These are phyloP conservation scores for Temnopleurus reevesii DNA, from an alignment of 53 echinoderm and acorn worm genomes.

Conservation along the genomic window DNA sequence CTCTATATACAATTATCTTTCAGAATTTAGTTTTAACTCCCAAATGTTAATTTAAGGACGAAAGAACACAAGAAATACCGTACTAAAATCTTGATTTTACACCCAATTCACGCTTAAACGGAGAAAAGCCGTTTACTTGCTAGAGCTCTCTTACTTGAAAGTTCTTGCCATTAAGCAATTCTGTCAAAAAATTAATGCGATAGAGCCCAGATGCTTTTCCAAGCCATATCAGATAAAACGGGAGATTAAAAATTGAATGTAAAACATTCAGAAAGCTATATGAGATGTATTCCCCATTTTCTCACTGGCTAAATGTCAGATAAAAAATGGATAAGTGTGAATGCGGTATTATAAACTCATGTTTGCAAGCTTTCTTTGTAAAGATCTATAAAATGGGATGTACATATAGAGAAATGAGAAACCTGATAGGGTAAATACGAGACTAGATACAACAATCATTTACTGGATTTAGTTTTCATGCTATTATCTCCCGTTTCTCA, in stretches of 20 bases:
- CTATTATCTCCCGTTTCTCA: neutral
- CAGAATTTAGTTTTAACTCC: neutral
- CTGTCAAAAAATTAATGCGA: too few relatives aligned
- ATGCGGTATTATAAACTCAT: too few relatives aligned
- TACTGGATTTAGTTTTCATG: neutral
- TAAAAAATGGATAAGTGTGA: too few relatives aligned
- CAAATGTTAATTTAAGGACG: neutral
- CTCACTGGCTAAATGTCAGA: too few relatives aligned
- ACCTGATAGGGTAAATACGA: neutral
- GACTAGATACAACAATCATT: neutral
- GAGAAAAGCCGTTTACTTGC: neutral
- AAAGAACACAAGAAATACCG: neutral
- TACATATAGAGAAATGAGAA: neutral
- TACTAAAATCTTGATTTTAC: too few relatives aligned
- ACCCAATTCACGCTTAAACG: too few relatives aligned
- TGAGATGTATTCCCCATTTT: too few relatives aligned
- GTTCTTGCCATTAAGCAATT: too few relatives aligned
- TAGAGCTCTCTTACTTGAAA: neutral
- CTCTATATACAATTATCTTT: neutral
- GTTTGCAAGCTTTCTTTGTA: neutral
- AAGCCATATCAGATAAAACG: too few relatives aligned
- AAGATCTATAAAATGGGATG: neutral
- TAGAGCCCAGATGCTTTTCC: too few relatives aligned
- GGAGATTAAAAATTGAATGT: too few relatives aligned
- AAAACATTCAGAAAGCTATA: too few relatives aligned